phyloP scores from a whole-genome alignment of 2,888 invertebrate genomes.

The Mimas tiliae region DNA sequence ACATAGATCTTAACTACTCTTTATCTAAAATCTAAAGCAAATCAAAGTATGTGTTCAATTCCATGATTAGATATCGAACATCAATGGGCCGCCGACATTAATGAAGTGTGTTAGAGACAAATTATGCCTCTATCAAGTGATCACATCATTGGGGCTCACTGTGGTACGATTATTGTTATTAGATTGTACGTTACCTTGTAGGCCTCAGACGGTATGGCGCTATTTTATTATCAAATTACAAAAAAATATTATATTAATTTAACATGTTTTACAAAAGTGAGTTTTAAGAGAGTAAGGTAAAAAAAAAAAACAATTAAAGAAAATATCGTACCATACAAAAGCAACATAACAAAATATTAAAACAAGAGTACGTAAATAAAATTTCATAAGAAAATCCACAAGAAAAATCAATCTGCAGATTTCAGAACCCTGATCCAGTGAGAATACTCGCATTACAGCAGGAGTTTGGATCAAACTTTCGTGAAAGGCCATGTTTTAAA shows the following conservation, averaged over 20 bases:
- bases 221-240: conserved; percentile 11
- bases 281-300: no score
- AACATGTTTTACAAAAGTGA: background rate
- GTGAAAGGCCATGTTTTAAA: no score
- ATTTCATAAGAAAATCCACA: no score
- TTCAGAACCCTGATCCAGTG: no score
- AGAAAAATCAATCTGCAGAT: no score
- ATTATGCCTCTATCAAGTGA: background rate
- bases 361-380: no score
- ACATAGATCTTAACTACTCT: background rate
- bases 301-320: no score
- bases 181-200: conserved; percentile 1
- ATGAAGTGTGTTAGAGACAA: background rate
- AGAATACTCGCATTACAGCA: no score
- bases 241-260: background rate
- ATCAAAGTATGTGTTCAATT: background rate
- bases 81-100: conserved; percentile 4
- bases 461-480: no score
- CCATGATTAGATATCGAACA: conserved; percentile 2
- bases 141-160: background rate
- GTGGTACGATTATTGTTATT: background rate
- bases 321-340: no score
- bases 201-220: background rate
- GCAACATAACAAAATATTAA: no score
- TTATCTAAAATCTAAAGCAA: conserved; percentile 7